A percentile compares a stretch with the other conserved stretches of the same genome.
Conservation (phyloP, 2,888 invertebrate genomes). For the Leptinotarsa juncta region DNA sequence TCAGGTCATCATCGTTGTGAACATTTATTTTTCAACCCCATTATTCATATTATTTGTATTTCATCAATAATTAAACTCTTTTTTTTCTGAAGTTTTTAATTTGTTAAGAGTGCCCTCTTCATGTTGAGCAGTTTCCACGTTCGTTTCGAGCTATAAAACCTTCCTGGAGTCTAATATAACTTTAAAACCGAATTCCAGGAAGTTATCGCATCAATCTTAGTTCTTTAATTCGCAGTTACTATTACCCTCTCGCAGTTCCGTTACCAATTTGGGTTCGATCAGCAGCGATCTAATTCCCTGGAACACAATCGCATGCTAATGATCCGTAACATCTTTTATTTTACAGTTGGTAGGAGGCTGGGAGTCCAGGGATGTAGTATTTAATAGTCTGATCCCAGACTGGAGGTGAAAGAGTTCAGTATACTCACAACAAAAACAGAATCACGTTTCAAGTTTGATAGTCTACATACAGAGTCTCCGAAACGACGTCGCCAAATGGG, state of each 20-base stretch:
- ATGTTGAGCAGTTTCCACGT: neutral
- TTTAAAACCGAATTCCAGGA: constrained; percentile 15
- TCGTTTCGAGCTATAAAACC: neutral
- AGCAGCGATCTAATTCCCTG: constrained; percentile 55
- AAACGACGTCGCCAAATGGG: too few species aligned
- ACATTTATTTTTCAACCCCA: too few species aligned
- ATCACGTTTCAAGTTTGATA: neutral
- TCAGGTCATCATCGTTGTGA: too few species aligned
- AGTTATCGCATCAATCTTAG: constrained; percentile 35
- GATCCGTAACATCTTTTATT: constrained; percentile 49
- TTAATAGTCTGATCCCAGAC: neutral
- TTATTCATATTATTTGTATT: too few species aligned
- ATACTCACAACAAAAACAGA: neutral
- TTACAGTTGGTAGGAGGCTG: constrained; percentile 4
- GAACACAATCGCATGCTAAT: constrained; percentile 55
- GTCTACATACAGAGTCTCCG: too few species aligned
- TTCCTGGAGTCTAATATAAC: constrained; percentile 12
- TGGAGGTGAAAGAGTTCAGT: neutral
- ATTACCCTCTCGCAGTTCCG: constrained; percentile 48
- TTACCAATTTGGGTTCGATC: constrained; percentile 58
- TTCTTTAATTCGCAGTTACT: constrained; percentile 56
- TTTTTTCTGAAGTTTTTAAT: too few species aligned
- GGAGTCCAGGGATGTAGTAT: neutral
- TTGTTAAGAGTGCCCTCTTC: too few species aligned
- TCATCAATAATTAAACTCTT: too few species aligned